phyloP scores from a whole-genome alignment of 2,888 invertebrate genomes.

The Drosophila niveifrons region DNA sequence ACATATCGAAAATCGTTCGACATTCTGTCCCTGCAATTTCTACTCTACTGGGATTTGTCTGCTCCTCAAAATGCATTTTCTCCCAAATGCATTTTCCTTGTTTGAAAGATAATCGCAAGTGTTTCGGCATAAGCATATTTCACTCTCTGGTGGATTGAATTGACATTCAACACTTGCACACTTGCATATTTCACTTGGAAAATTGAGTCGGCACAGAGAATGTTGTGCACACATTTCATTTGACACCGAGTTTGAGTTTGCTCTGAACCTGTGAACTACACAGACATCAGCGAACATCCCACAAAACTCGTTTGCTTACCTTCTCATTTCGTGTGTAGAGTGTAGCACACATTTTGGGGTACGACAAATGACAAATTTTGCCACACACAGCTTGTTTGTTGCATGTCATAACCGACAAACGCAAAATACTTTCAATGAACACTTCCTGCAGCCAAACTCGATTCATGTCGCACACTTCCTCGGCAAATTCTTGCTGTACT shows the following conservation, averaged over 20 bases:
- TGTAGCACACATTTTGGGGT: conserved; percentile 61
- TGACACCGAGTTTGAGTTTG: conserved; percentile 19
- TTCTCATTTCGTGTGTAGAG: conserved; percentile 22
- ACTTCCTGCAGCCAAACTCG: conserved; percentile 52
- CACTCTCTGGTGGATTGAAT: background rate
- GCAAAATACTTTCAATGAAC: conserved; percentile 70
- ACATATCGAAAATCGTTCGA: background rate
- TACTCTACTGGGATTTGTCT: background rate
- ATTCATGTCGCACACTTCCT: conserved; percentile 54
- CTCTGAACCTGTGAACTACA: conserved; percentile 12
- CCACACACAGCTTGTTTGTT: conserved; percentile 46
- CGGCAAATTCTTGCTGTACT: conserved; percentile 27
- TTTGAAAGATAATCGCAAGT: background rate
- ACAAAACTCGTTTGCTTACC: conserved; percentile 11
- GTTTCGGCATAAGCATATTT: conserved; percentile 1
- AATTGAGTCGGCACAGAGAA: background rate
- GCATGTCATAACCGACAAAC: conserved; percentile 58
- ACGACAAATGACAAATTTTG: conserved; percentile 39
- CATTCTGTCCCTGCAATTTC: background rate
- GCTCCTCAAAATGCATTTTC: background rate
- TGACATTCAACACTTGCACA: background rate
- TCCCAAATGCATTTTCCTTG: background rate
- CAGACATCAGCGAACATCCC: background rate
- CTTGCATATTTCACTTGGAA: background rate
- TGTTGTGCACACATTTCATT: background rate